Conservation (phyloP, 2,888 invertebrate genomes). For the Lasioglossum lativentre region DNA sequence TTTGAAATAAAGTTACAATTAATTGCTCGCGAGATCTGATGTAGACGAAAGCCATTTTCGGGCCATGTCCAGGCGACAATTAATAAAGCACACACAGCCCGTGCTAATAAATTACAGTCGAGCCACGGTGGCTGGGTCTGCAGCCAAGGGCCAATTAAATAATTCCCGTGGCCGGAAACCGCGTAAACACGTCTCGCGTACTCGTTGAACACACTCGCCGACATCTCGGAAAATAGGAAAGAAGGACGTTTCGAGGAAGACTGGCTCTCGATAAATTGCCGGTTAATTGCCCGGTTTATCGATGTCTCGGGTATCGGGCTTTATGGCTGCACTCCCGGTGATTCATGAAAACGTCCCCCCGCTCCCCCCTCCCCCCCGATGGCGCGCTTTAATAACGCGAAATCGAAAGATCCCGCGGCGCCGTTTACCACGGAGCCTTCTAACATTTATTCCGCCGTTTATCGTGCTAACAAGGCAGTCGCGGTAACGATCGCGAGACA, state of each 20-base stretch:
- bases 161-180: not conserved
- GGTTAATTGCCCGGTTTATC: conserved; percentile 46
- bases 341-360: conserved; percentile 3
- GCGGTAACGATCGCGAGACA: not conserved
- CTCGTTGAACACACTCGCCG: not conserved
- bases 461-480: not conserved
- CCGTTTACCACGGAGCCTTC: not conserved
- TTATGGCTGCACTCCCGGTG: not conserved
- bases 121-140: not conserved
- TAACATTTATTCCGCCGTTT: conserved; percentile 7
- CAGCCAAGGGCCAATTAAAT: not conserved
- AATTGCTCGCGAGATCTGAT: not conserved
- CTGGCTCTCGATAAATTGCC: conserved; percentile 22
- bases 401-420: conserved; percentile 12
- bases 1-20: too few relatives aligned
- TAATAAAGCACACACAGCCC: not conserved
- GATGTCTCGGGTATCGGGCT: conserved; percentile 25
- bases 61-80: not conserved
- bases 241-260: not conserved
- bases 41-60: not conserved
- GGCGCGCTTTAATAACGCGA: conserved; percentile 10
- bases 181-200: not conserved
- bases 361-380: not conserved
- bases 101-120: not conserved
- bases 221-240: not conserved